Base-by-base conservation (phyloP, 2,888 invertebrate genomes). In the Amblyjoppa proteus region DNA sequence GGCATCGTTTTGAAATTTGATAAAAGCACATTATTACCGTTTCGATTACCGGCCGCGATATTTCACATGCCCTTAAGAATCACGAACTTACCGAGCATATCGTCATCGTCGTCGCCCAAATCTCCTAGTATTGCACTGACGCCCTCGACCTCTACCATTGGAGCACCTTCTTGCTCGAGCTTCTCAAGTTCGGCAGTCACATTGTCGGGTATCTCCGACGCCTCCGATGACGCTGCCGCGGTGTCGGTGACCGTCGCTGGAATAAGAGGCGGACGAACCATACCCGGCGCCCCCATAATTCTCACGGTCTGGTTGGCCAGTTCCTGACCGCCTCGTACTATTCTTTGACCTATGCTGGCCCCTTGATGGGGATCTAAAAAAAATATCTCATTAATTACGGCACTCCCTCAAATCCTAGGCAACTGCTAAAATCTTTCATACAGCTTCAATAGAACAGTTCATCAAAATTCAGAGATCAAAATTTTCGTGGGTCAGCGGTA, bases 91-190 rank as follows among this genome's bases (percentile, higher is more conserved):
- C 96, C 95, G 38, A 98, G 95, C 61, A 98, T 95, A 91, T 98
- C 98, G 90, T 97, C 97, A 91, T 98, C 98, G 88, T 98, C 98
- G 78, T 97, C 97, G 4, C 97, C 97, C 66, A 98, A 95, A 25
- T 97, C 97, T 61, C 97, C 97, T 58, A 98, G 95, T 91, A 98
- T 97, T 93, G 97, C 97, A 87, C 96, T 96, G 79, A 97, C 97
- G 56, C 96, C 96, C 92, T 96, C 96, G 73, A 95, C 95, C 92
- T 96, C 96, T 2, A 94, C 95, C 92, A 95, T 94, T 16, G 94
- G 94, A 66, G 95, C 96, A 82, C 95, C 96, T 93, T 97, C 96
- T 89, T 96, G 96, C 90, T 97, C 97, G 28, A 96, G 92, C 90
- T 96, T 96, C 90, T 96, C 96, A 51, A 96, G 92, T 90, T 96